Evolutionary conservation across 2,797 vertebrate genomes (phyloP).

Genomic region (Tokudaia muenninki): DNA sequence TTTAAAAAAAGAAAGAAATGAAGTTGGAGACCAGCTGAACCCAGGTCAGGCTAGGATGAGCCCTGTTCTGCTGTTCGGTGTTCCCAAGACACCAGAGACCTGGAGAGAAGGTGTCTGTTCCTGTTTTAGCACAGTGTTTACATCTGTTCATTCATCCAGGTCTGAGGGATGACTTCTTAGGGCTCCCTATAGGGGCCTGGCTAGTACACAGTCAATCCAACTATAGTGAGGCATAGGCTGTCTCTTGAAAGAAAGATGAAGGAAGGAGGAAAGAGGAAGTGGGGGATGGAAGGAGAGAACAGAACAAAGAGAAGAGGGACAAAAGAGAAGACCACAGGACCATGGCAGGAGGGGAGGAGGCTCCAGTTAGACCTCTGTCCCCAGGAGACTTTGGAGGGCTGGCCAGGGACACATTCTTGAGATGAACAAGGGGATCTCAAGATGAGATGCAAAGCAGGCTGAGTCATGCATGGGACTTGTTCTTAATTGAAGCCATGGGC

Average conservation of each 20-base stretch:
- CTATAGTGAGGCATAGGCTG: background rate
- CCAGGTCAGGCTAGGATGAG: background rate
- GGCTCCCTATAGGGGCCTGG: background rate
- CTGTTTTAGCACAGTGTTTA: background rate
- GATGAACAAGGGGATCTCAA: background rate
- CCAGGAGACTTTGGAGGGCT: background rate
- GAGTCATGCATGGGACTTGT: background rate
- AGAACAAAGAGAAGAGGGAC: background rate
- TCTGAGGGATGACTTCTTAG: background rate
- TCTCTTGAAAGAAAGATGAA: background rate
- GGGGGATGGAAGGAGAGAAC: background rate
- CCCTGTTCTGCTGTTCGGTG: background rate
- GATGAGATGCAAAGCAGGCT: background rate
- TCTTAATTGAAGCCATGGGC: background rate
- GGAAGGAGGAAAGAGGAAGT: background rate
- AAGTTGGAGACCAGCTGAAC: background rate
- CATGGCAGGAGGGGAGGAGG: background rate
- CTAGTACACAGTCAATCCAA: background rate
- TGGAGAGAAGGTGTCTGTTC: background rate
- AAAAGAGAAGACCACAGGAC: background rate
- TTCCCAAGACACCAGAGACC: background rate
- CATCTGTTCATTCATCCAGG: background rate
- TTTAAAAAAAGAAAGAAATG: background rate
- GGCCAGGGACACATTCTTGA: background rate
- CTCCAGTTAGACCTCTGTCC: background rate